Evolutionary conservation across 2,113 vertebrate genomes (phyloP).

Genomic region (Tamias sibiricus): DNA sequence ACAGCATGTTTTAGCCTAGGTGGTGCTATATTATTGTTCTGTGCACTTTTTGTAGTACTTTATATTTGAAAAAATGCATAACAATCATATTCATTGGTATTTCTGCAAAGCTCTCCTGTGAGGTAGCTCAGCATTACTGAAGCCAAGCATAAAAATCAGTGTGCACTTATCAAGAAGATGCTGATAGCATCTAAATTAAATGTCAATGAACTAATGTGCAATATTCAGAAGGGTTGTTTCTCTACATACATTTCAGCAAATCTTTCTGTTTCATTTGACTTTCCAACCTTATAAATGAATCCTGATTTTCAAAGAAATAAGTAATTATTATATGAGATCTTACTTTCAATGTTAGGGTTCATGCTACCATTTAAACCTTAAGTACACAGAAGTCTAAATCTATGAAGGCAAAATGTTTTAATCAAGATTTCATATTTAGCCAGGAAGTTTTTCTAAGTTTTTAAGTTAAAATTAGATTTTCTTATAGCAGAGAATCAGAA

Average conservation of each 20-base stretch:
- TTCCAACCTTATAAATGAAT: constrained; percentile 9
- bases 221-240: constrained; percentile 31
- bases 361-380: constrained; percentile 46
- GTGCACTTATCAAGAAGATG: constrained; percentile 52
- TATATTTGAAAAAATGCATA: constrained; percentile 58
- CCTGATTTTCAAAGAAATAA: constrained; percentile 7
- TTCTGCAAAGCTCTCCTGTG: constrained; percentile 52
- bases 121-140: constrained; percentile 65
- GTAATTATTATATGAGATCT: constrained; percentile 35
- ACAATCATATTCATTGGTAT: constrained; percentile 53
- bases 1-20: not conserved
- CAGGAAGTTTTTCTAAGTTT: constrained; percentile 13
- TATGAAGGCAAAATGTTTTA: not conserved
- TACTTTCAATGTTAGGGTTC: constrained; percentile 45
- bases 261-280: constrained; percentile 59
- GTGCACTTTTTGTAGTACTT: constrained; percentile 45
- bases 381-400: constrained; percentile 33
- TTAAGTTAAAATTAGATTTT: constrained; percentile 10
- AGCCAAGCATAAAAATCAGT: constrained; percentile 69
- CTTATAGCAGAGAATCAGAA: constrained; percentile 14
- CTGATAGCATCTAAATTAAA: constrained; percentile 65
- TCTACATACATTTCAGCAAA: constrained; percentile 44
- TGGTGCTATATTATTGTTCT: constrained; percentile 13
- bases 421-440: constrained; percentile 40
- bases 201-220: constrained; percentile 53